Conservation (phyloP, 1,140 invertebrate genomes). For the Panagrolaimus sp. region DNA sequence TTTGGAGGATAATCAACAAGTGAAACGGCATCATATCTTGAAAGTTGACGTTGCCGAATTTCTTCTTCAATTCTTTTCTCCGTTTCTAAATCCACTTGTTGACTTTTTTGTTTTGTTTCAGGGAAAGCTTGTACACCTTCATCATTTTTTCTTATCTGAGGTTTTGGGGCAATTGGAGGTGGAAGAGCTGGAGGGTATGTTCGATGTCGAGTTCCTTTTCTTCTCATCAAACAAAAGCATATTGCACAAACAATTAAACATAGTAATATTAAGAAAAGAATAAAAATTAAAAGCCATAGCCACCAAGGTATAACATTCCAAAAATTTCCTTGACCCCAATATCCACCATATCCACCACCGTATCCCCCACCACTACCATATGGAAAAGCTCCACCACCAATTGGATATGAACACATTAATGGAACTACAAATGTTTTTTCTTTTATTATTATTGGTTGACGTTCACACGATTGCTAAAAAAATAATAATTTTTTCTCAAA, state of each 20-base stretch:
- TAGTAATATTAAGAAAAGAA: constrained; percentile 23
- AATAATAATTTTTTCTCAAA: neutral
- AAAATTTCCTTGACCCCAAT: neutral
- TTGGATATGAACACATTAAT: constrained; percentile 17
- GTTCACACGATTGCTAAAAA: constrained; percentile 33
- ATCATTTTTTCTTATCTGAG: constrained; percentile 18
- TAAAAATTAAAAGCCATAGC: constrained; percentile 28
- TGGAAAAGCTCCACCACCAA: constrained; percentile 1
- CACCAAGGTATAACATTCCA: constrained; percentile 29
- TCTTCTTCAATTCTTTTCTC: neutral
- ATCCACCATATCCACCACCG: neutral
- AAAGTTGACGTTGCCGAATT: constrained; percentile 21
- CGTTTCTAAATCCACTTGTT: constrained; percentile 19
- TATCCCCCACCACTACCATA: neutral
- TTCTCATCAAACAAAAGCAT: constrained; percentile 11
- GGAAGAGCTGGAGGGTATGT: neutral
- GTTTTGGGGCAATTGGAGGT: constrained; percentile 2
- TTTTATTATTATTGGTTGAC: constrained; percentile 19
- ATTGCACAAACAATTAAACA: neutral
- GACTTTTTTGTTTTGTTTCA: constrained; percentile 19
- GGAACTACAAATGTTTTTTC: constrained; percentile 27
- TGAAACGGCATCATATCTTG: neutral
- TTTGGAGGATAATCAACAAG: neutral
- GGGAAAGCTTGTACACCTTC: constrained; percentile 24
- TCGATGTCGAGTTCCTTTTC: neutral